These are phyloP conservation scores for Pseudococcus longispinus DNA, from an alignment of 2,888 invertebrate genomes.

Conservation along the genomic window DNA sequence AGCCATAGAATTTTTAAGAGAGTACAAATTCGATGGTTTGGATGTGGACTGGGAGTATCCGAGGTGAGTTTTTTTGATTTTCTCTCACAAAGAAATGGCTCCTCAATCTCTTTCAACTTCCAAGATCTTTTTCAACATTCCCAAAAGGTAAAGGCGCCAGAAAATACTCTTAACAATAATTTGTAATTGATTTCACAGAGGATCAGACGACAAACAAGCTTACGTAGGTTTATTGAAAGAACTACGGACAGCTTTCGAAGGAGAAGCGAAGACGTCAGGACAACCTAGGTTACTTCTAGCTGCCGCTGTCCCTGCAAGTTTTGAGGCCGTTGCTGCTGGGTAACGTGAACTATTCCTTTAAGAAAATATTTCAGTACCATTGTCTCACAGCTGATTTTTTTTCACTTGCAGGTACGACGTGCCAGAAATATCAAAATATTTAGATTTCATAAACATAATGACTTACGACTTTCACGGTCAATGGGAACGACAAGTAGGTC, in stretches of 20 bases:
- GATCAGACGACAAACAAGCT: constrained; percentile 83
- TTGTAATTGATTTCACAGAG: constrained; percentile 66
- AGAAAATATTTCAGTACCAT: background rate
- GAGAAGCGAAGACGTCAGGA: constrained; percentile 87
- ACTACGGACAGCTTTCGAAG: constrained; percentile 88
- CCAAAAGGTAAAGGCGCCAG: too few species aligned
- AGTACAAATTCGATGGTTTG: constrained; percentile 89
- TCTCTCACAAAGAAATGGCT: too few species aligned
- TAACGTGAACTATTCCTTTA: constrained; percentile 60
- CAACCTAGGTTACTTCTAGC: constrained; percentile 80
- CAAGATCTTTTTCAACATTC: background rate
- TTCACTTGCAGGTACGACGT: constrained; percentile 76
- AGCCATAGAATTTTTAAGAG: constrained; percentile 89
- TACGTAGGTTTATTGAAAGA: constrained; percentile 86
- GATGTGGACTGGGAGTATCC: constrained; percentile 96
- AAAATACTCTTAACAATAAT: background rate
- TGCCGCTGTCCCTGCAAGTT: constrained; percentile 91
- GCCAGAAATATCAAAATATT: constrained; percentile 89
- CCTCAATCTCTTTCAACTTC: too few species aligned
- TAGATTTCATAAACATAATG: constrained; percentile 94
- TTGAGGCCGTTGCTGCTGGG: constrained; percentile 92
- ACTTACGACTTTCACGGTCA: constrained; percentile 95
- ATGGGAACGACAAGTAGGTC: constrained; percentile 92
- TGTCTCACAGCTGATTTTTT: background rate
- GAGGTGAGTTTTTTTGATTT: constrained; percentile 69